Evolutionary conservation across 2,797 vertebrate genomes (phyloP), one percentile per base, ranked within the genome.

Genomic region (Brachymystax lenok): DNA sequence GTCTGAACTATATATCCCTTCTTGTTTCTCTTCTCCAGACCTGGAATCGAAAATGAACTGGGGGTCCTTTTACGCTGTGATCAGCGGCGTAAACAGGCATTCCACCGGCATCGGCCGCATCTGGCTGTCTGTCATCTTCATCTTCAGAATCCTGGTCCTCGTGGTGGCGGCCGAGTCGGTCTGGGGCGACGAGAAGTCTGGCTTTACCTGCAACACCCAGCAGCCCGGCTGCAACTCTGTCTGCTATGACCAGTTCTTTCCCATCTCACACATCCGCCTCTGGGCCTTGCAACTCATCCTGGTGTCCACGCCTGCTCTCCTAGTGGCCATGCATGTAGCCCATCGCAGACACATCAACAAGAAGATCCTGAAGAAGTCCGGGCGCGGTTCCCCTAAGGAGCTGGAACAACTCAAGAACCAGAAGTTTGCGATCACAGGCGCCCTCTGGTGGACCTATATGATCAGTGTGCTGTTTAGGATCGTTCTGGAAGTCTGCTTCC

Each of bases 101-200:
- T 99, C 98, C 4, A 99, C 98, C 0, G 96, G 97, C 85, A 98
- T 99, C 0, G 98, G 98, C 63, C 96, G 98, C 74, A 93, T 99
- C 74, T 99, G 98, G 98, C 95, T 99, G 50, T 99, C 98, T 0
- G 98, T 99, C 89, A 97, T 99, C 91, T 99, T 99, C 93, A 98
- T 99, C 91, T 99, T 99, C 92, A 94, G 98, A 33, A 98, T 99
- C 83, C 93, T 99, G 94, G 97, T 99, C 83, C 91, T 99, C 87
- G 98, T 99, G 83, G 98, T 99, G 69, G 98, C 98, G 0, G 98
- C 98, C 0, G 98, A 99, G 90, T 99, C 96, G 0, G 98, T 99
- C 27, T 99, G 98, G 98, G 98, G 98, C 0, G 98, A 99, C 0
- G 98, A 99, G 90, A 99, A 98, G 86, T 94, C 97, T 0, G 94